phyloP scores from a whole-genome alignment of 2,888 invertebrate genomes.

The Drosophila mayaguana region DNA sequence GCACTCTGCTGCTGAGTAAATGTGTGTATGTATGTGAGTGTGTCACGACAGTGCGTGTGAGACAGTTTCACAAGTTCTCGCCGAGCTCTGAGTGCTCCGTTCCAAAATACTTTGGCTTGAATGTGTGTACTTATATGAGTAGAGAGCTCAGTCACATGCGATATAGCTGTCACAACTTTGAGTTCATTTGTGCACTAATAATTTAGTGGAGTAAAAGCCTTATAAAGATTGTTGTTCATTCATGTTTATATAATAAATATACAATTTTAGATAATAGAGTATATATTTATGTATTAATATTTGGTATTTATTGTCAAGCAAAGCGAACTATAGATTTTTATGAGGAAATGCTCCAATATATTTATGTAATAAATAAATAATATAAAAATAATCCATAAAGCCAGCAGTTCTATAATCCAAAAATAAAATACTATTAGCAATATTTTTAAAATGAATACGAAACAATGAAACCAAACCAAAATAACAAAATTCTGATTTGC shows the following conservation, averaged over 20 bases:
- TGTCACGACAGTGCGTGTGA: conserved; percentile 69
- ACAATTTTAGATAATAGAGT: too few species aligned
- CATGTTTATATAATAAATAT: too few species aligned
- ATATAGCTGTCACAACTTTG: conserved; percentile 8
- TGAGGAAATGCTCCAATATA: too few species aligned
- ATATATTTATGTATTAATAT: too few species aligned
- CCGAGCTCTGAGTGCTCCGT: conserved; percentile 18
- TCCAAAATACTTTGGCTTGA: conserved; percentile 18
- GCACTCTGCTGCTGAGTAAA: not conserved
- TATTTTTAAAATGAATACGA: not conserved
- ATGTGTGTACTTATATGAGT: not conserved
- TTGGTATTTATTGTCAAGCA: too few species aligned
- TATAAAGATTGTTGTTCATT: too few species aligned
- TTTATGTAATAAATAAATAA: too few species aligned
- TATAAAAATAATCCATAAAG: too few species aligned
- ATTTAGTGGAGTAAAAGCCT: too few species aligned
- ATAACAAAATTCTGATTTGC: not conserved
- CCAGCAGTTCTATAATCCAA: too few species aligned
- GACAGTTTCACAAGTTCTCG: conserved; percentile 20
- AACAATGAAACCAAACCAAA: not conserved
- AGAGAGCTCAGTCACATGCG: not conserved
- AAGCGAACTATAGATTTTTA: too few species aligned
- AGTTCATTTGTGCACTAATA: not conserved
- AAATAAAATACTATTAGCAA: not conserved
- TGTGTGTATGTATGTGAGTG: conserved; percentile 12